These are phyloP conservation scores for Nettapus auritus DNA, from an alignment of 2,113 vertebrate genomes.

Conservation along the genomic window DNA sequence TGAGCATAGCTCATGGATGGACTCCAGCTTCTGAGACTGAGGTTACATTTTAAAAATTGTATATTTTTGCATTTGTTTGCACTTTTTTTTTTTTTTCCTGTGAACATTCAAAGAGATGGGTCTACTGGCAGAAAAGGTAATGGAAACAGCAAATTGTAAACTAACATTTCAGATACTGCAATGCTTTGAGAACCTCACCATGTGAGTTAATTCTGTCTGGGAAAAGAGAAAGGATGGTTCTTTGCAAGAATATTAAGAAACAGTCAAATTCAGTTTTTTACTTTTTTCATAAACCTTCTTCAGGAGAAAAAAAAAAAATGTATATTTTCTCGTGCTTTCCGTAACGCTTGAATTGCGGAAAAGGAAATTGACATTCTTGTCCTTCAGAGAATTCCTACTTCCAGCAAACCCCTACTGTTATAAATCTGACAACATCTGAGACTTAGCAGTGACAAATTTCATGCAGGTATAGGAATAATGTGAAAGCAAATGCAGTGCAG, in stretches of 20 bases:
- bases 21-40: neutral
- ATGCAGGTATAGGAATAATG: neutral
- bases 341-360: neutral
- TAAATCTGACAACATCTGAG: neutral
- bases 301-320: neutral
- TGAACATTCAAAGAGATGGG: conserved; percentile 18
- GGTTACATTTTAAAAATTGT: neutral
- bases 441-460: neutral
- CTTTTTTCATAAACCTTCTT: neutral
- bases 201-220: neutral
- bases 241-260: neutral
- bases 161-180: neutral
- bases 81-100: neutral
- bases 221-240: neutral
- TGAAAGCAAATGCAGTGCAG: neutral
- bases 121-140: neutral
- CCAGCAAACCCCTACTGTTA: neutral
- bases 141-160: neutral
- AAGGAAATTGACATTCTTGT: too few species aligned
- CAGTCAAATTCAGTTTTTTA: neutral
- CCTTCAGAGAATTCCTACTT: neutral
- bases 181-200: neutral
- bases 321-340: neutral
- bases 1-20: neutral
- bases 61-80: conserved; percentile 44